A percentile compares a stretch with the other conserved stretches of the same genome.
Conservation (phyloP, 2,888 invertebrate genomes). For the Chorisops tibialis region DNA sequence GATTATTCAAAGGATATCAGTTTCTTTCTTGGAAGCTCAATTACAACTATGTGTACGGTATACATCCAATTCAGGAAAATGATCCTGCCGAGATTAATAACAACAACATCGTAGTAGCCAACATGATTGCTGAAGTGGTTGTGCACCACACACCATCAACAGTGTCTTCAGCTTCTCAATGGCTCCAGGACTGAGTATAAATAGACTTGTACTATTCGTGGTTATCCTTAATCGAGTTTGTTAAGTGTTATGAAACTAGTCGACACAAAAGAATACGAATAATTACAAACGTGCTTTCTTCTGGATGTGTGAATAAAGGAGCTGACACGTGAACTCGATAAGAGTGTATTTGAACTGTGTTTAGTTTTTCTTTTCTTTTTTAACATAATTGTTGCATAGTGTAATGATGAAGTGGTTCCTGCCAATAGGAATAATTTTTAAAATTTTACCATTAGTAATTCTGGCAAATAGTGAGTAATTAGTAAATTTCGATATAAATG, state of each 20-base stretch:
- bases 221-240: slow-evolving; percentile 22
- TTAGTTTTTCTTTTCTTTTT: neutral
- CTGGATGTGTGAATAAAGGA: neutral
- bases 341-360: neutral
- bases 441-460: slow-evolving; percentile 29
- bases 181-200: slow-evolving; percentile 18
- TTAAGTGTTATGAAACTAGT: slow-evolving; percentile 15
- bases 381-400: neutral
- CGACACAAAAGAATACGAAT: neutral
- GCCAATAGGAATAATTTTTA: slow-evolving; percentile 24
- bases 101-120: too few species aligned
- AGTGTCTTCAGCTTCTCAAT: neutral
- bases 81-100: too few species aligned
- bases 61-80: too few species aligned
- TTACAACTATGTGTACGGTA: too few species aligned
- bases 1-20: too few species aligned
- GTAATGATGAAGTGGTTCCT: slow-evolving; percentile 29
- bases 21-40: too few species aligned
- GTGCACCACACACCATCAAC: too few species aligned
- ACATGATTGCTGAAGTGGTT: too few species aligned
- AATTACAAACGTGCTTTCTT: neutral
- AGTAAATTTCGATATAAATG: too few species aligned
- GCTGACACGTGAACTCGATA: neutral
- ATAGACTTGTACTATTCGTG: slow-evolving; percentile 15
- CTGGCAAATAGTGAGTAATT: slow-evolving; percentile 28